Conservation (phyloP, 2,888 invertebrate species). For the Nebria brevicollis region DNA sequence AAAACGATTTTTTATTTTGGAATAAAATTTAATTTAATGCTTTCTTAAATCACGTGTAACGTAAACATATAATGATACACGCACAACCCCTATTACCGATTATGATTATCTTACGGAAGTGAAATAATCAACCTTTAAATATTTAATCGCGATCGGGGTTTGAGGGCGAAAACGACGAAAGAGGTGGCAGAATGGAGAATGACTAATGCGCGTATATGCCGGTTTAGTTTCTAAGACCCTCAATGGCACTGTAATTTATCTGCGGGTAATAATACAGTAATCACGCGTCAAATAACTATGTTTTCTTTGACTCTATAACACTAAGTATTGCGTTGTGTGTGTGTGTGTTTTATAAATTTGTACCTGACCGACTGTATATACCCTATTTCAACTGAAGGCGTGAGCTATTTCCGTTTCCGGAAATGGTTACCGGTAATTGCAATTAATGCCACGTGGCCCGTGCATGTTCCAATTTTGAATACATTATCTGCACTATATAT, state of each 20-base stretch:
- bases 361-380: slow-evolving; percentile 51
- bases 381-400: slow-evolving; percentile 51
- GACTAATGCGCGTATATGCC: not conserved
- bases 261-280: slow-evolving; percentile 18
- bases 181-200: slow-evolving; percentile 7
- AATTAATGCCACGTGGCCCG: slow-evolving; percentile 60
- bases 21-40: not conserved
- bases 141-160: not conserved
- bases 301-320: slow-evolving; percentile 30
- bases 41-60: not conserved
- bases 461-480: slow-evolving; percentile 45
- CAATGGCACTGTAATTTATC: slow-evolving; percentile 20
- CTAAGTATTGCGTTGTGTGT: slow-evolving; percentile 33
- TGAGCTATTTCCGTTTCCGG: slow-evolving; percentile 61
- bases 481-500: slow-evolving; percentile 23
- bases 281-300: slow-evolving; percentile 35
- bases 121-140: not conserved
- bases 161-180: not conserved
- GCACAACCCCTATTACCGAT: not conserved
- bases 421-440: slow-evolving; percentile 63
- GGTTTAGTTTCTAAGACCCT: slow-evolving; percentile 7
- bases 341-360: slow-evolving; percentile 37
- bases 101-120: not conserved
- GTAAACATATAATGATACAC: not conserved
- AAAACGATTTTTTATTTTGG: not conserved